These are phyloP conservation scores for Hylaeus volcanicus DNA, from an alignment of 1,140 invertebrate genomes.

Conservation along the genomic window DNA sequence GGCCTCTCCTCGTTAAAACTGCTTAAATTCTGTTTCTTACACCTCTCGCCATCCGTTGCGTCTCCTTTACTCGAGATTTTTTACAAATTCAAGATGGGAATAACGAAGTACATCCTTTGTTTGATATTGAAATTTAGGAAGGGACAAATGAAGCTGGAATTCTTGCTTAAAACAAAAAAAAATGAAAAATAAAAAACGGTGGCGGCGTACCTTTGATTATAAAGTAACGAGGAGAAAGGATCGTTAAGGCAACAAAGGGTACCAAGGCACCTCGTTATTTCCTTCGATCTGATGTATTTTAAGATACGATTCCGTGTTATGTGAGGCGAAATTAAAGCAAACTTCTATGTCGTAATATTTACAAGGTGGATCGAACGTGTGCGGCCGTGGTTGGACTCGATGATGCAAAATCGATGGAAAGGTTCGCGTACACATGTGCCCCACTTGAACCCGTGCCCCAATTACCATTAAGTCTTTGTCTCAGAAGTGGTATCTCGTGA, in stretches of 20 bases:
- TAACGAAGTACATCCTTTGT: slow-evolving; percentile 28
- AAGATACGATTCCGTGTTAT: neutral
- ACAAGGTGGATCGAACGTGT: neutral
- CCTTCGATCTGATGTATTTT: slow-evolving; percentile 7
- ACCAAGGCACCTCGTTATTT: slow-evolving; percentile 22
- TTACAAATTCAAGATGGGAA: slow-evolving; percentile 38
- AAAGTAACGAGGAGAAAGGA: slow-evolving; percentile 33
- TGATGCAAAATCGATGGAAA: neutral
- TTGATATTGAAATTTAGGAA: slow-evolving; percentile 23
- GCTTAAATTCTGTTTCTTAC: slow-evolving; percentile 33
- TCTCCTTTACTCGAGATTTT: slow-evolving; percentile 3
- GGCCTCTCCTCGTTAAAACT: slow-evolving; percentile 31
- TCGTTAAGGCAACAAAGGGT: slow-evolving; percentile 28
- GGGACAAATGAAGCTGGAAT: slow-evolving; percentile 29
- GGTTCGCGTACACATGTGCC: neutral
- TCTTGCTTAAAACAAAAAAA: neutral
- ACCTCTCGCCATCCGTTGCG: slow-evolving; percentile 9
- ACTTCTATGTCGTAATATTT: neutral
- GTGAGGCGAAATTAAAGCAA: neutral
- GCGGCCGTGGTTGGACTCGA: too few relatives aligned
- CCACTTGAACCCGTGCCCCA: neutral
- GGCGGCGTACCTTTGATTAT: slow-evolving; percentile 9
- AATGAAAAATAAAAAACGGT: neutral
- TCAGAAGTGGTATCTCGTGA: neutral
- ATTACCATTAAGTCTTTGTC: neutral